Evolutionary conservation across 2,888 invertebrate genomes (phyloP), one percentile per base, ranked within the genome.

Genomic region (Microctonus aethiopoides): DNA sequence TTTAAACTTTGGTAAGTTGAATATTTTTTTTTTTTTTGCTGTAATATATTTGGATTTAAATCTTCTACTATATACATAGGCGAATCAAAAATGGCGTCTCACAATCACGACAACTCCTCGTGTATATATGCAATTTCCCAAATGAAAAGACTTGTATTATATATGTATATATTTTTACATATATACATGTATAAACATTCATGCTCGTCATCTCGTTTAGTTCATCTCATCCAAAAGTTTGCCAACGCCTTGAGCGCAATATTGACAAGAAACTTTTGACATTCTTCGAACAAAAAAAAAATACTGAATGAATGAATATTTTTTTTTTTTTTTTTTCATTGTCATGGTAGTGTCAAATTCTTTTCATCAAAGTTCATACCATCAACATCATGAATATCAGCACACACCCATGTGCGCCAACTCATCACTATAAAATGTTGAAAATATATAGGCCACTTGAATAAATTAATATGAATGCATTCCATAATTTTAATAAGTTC

Each of bases 201-300:
- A 46, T 41, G 16, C 68, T 68, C 54, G 34, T 26, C 52, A 20
- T 59, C 60, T 65, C 46, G 13, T 62, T 62, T 52, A 52, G 56
- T 54, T 64, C 20, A 57, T 64, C 57, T 63, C 66, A 71, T 79
- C 81, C 78, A 79, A 73, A 79, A 79, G 75, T 76, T 76, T 82
- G 80, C 80, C 80, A 79, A 81, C 81, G 80, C 80, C 79, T 78
- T 71, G 64, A 70, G 75, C 73, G 77, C 64, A 72, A 72, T 74
- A 72, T 74, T 61, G 72, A 39, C 36, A 36, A 36, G 9, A n/a
- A 39, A 39, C 39, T 39, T 39, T 39, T n/a, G 39, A 39, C 39
- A 39, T 39, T 13, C 11, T 39, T 39, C 11, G 39, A 39, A 39
- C 39, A 1, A 11, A 11, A 3, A 1, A 39, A 39, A 39, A 72